Base-by-base conservation (phyloP, 2,797 vertebrate species). In the Hypotaenidia okinawae region DNA sequence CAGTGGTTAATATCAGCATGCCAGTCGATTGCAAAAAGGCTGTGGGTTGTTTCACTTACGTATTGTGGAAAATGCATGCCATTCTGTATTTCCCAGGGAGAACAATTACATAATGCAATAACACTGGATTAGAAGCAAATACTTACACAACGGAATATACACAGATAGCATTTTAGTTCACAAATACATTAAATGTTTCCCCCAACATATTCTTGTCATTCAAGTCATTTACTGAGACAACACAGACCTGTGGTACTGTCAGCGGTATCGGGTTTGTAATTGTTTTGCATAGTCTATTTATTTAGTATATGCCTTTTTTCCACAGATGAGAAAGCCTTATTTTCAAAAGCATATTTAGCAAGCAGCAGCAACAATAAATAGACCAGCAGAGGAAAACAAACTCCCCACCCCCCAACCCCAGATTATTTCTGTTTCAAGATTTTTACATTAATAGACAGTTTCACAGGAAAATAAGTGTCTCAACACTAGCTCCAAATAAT, bases 21-120 rank as follows among this genome's bases (percentile, higher is more conserved):
- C 98, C 98, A 97, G 96, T 97, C 92, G 97, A 98, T 98, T 97
- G 98, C 98, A 97, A 98, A 98, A 98, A 96, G 96, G 97, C 98
- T 96, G 96, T 86, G 92, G 96, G 98, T 98, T 97, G 92, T 97
- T 98, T 98, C 97, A 99, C 99, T 99, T 99, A 98, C 98, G 98
- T 99, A 99, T 99, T 98, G 98, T 98, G 98, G 98, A 98, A 99
- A 99, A 98, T 98, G 98, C 98, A 99, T 98, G 98, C 98, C 98
- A 98, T 98, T 99, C 98, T 99, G 98, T 98, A 98, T 98, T 98
- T 96, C 98, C 98, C 98, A 96, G 97, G 98, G 95, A 98, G 97
- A 98, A 98, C 97, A 98, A 98, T 99, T 98, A 98, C 97, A 98
- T 97, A 98, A 98, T 97, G 98, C 98, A 98, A 99, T 98, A 98